A percentile compares a stretch with the other conserved stretches of the same genome.
These are phyloP conservation scores for Berghia stephanieae DNA, from an alignment of 1,140 invertebrate genomes.

Conservation along the genomic window DNA sequence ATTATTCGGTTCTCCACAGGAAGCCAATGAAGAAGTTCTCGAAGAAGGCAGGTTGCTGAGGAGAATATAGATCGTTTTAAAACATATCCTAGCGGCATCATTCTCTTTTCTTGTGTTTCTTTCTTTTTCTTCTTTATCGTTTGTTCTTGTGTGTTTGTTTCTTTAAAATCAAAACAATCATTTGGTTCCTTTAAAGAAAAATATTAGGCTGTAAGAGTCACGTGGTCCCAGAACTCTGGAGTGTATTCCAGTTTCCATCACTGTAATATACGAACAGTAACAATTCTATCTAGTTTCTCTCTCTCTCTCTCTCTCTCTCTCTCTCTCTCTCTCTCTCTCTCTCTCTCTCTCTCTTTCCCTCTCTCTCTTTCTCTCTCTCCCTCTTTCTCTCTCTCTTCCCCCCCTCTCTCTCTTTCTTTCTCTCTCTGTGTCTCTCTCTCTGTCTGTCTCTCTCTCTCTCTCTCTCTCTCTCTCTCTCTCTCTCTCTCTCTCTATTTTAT, in stretches of 20 bases:
- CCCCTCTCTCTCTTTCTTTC: conserved; percentile 21
- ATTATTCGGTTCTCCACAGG: too few species aligned
- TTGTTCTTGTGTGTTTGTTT: neutral
- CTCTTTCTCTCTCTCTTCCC: neutral
- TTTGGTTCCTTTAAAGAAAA: too few species aligned
- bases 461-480: conserved; percentile 13
- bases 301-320: neutral
- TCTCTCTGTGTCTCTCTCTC: conserved; percentile 70
- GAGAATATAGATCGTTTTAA: too few species aligned
- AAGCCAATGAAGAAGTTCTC: too few species aligned
- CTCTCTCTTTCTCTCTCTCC: neutral
- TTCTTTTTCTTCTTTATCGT: conserved; percentile 19
- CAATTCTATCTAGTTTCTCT: too few species aligned
- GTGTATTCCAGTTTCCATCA: neutral
- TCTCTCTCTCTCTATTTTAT: neutral
- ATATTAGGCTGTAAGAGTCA: too few species aligned
- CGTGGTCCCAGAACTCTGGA: too few species aligned
- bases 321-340: neutral
- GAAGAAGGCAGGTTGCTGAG: too few species aligned
- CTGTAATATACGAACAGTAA: neutral
- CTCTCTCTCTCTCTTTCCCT: neutral
- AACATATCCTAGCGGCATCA: too few species aligned
- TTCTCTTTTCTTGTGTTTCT: conserved; percentile 12
- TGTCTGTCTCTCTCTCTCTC: neutral
- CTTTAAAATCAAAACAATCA: neutral